Conservation (phyloP, 2,113 vertebrate genomes). For the Laticauda colubrina region DNA sequence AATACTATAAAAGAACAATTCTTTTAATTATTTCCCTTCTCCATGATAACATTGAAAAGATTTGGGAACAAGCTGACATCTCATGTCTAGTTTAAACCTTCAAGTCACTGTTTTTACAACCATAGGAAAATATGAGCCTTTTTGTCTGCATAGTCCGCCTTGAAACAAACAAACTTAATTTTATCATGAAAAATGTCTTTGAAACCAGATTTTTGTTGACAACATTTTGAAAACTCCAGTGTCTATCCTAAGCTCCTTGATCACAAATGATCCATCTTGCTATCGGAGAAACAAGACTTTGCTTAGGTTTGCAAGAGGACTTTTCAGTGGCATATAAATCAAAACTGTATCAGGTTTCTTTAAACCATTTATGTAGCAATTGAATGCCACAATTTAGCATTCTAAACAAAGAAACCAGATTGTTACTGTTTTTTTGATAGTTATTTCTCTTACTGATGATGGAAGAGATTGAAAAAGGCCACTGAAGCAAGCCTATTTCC, state of each 20-base stretch:
- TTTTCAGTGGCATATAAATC: constrained; percentile 1
- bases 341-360: background rate
- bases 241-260: background rate
- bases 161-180: background rate
- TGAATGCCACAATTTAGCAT: background rate
- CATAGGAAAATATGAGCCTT: background rate
- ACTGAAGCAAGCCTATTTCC: background rate
- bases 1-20: background rate
- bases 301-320: background rate
- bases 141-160: background rate
- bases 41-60: background rate
- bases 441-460: background rate
- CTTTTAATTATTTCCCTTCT: background rate
- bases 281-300: background rate
- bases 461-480: background rate
- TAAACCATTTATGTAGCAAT: background rate
- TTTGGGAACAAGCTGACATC: background rate
- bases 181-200: background rate
- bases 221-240: background rate
- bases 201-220: background rate
- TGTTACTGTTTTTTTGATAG: background rate
- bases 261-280: background rate
- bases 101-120: background rate
- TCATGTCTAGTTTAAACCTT: background rate
- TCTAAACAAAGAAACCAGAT: background rate